These are phyloP conservation scores for Coluber constrictor DNA, from an alignment of 2,797 vertebrate genomes.

Conservation along the genomic window DNA sequence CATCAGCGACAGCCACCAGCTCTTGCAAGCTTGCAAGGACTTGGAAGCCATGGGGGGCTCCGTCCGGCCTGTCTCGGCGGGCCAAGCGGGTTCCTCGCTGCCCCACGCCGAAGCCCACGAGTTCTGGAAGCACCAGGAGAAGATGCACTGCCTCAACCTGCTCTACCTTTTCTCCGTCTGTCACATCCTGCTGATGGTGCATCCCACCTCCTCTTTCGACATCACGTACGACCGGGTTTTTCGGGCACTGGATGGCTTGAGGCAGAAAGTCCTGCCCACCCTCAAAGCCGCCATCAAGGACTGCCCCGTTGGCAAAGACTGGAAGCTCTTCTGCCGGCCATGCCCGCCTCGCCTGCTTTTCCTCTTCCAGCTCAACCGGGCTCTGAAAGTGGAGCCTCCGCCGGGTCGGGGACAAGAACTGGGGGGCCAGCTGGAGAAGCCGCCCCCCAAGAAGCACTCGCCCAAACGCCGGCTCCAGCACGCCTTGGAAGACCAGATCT, in stretches of 20 bases:
- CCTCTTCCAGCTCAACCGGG: slow-evolving; percentile 92
- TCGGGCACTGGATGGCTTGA: slow-evolving; percentile 88
- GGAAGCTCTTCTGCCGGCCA: slow-evolving; percentile 94
- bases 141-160: slow-evolving; percentile 88
- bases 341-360: slow-evolving; percentile 94
- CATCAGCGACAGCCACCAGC: slow-evolving; percentile 85
- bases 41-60: slow-evolving; percentile 71
- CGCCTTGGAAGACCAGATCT: slow-evolving; percentile 96
- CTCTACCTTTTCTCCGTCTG: slow-evolving; percentile 95
- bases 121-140: slow-evolving; percentile 91
- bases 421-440: slow-evolving; percentile 79
- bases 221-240: slow-evolving; percentile 95
- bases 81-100: slow-evolving; percentile 58
- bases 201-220: slow-evolving; percentile 94
- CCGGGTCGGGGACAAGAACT: slow-evolving; percentile 71
- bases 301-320: slow-evolving; percentile 90
- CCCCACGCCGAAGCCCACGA: slow-evolving; percentile 89
- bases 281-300: slow-evolving; percentile 91
- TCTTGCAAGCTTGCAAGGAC: slow-evolving; percentile 85
- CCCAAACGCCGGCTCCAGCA: slow-evolving; percentile 92
- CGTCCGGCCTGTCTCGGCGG: slow-evolving; percentile 65
- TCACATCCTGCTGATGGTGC: slow-evolving; percentile 90
- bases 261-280: slow-evolving; percentile 91
- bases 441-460: slow-evolving; percentile 92
- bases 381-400: slow-evolving; percentile 75